These are phyloP conservation scores for Steatornis caripensis DNA, from an alignment of 2,113 vertebrate species.

Conservation along the genomic window DNA sequence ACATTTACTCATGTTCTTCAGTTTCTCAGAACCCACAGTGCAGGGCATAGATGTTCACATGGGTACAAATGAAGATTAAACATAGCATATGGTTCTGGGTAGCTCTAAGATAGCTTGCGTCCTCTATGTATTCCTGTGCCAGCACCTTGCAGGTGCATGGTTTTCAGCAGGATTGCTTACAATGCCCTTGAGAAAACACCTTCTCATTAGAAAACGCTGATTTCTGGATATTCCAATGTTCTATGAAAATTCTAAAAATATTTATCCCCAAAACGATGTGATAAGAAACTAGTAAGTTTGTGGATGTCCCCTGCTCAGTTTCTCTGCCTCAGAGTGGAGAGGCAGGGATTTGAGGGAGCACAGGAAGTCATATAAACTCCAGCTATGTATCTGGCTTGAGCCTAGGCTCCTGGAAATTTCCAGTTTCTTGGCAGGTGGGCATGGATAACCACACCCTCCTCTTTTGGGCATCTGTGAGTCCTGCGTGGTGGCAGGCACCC, in stretches of 20 bases:
- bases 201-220: not conserved
- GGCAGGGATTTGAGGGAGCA: not conserved
- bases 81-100: too few species aligned
- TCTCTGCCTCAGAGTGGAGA: not conserved
- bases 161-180: not conserved
- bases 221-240: not conserved
- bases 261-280: not conserved
- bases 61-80: not conserved
- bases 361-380: not conserved
- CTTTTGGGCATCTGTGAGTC: not conserved
- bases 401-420: not conserved
- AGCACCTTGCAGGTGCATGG: not conserved
- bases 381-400: not conserved
- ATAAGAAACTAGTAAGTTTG: not conserved
- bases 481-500: not conserved
- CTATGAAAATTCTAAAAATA: not conserved
- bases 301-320: not conserved
- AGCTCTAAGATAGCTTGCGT: not conserved
- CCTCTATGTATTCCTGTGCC: not conserved
- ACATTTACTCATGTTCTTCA: not conserved
- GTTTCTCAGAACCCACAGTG: not conserved
- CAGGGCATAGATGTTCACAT: not conserved
- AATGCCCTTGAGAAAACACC: not conserved
- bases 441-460: not conserved
- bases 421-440: not conserved